phyloP scores from a whole-genome alignment of 2,113 vertebrate genomes.

The Eurypyga helias region DNA sequence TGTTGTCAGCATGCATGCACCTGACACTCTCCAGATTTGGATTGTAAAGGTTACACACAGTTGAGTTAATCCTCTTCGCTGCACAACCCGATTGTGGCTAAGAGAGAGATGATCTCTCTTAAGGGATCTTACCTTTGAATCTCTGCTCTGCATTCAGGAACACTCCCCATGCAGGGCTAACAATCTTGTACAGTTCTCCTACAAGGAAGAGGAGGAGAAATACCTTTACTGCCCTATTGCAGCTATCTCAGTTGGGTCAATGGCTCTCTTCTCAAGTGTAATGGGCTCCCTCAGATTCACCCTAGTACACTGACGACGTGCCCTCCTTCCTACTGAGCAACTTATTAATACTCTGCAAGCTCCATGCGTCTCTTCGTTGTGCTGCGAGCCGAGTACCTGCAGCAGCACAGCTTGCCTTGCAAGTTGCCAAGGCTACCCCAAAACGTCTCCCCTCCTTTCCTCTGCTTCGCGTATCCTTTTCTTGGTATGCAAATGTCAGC shows the following conservation, averaged over 20 bases:
- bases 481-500: constrained; percentile 41
- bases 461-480: background rate
- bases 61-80: background rate
- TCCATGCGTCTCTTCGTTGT: accelerated
- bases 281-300: background rate
- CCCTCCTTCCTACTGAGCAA: background rate
- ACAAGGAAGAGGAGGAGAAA: background rate
- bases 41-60: background rate
- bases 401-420: constrained; percentile 44
- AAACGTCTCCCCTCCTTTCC: constrained; percentile 4
- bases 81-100: background rate
- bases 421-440: constrained; percentile 34
- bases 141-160: background rate
- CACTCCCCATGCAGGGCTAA: background rate
- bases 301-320: accelerated
- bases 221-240: background rate
- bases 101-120: background rate
- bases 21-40: background rate
- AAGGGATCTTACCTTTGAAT: background rate
- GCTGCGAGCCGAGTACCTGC: background rate
- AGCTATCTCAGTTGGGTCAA: background rate
- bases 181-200: background rate
- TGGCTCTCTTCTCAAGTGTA: background rate
- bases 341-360: background rate
- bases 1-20: background rate